Evolutionary conservation across 1,140 invertebrate genomes (phyloP), one percentile per base, ranked within the genome.

Genomic region (Calycopis cecrops): DNA sequence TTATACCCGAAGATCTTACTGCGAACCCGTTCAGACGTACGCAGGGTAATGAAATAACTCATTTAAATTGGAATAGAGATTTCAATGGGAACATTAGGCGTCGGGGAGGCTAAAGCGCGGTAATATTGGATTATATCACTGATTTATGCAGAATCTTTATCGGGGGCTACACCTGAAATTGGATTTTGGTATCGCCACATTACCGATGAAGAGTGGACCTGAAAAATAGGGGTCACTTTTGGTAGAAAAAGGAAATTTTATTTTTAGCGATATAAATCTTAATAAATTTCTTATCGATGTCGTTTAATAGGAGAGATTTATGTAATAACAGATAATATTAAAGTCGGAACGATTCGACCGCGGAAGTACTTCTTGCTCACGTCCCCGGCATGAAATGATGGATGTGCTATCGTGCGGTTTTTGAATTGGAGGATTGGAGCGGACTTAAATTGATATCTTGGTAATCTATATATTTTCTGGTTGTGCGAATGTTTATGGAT

Each of bases 61-160:
- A 84, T 84, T 84, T 81, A 79, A 84, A 84, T 84, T 82, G 82
- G 69, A 79, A 82, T 84, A 84, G 80, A 84, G 76, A 78, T 79
- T 85, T 82, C 71, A 82, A 81, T 84, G 77, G 79, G 73, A 67
- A 84, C 80, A 83, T 84, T 84, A 85, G 79, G 71, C 67, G 73
- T 56, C 55, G 58, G 67, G 68, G 59, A 58, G 65, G 72, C 67
- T 72, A 71, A 82, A 82, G 74, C 65, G 66, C 70, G 72, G 73
- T 82, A 82, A 80, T 84, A 85, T 85, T 78, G 79, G 79, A 85
- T 85, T 85, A 85, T 81, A 79, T 78, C 76, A 70, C 76, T 84
- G 82, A 85, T 85, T 85, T 85, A 85, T 85, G 82, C 72, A 76
- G 76, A 85, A 85, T 85, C 82, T 85, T 85, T 85, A 84, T 84